Evolutionary conservation across 1,140 invertebrate species (phyloP), one percentile per base, ranked within the genome.

Genomic region (Pentalonia nigronervosa): DNA sequence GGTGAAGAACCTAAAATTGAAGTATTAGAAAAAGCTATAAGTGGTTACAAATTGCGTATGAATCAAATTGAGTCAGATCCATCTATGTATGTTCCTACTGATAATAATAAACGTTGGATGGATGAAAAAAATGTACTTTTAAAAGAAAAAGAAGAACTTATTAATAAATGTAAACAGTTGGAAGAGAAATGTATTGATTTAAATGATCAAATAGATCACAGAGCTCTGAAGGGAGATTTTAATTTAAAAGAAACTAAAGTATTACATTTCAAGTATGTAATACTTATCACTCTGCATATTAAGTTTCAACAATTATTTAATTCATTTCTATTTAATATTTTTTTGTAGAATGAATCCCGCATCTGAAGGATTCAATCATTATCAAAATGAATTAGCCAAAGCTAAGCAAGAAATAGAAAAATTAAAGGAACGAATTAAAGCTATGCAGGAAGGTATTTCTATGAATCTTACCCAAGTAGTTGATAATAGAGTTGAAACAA

Each of bases 291-390:
- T 60, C 45, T 50, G 41, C 8, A 25, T 76, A 0, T 48, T n/a
- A 67, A 53, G 3, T n/a, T 36, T 48, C 34, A 56, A 21, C 9
- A 53, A 48, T 60, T 36, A 87, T 81, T 14, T 25, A 9, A 20
- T 50, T 34, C 23, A 7, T 84, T 90, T 36, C 2, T 25, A 50
- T 88, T 48, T 34, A 88, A n/a, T 93, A 9, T 56, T 94, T 98
- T 53, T 94, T 95, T 97, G 87, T 96, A 98, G 95, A 86, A 96
- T 97, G 93, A 98, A 99, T 95, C 98, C 98, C 1, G 96, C 97
- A 4, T 95, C 96, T 0, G 95, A 97, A 90, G 97, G 97, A 0
- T 96, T 97, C 94, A 95, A 97, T 94, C 95, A 96, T 93, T 95
- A 96, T 11, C 96, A 97, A 94, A 96, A 96, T 91, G 96, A 97